Base-by-base conservation (phyloP, 1,140 invertebrate species). In the Platorchestia sp. region DNA sequence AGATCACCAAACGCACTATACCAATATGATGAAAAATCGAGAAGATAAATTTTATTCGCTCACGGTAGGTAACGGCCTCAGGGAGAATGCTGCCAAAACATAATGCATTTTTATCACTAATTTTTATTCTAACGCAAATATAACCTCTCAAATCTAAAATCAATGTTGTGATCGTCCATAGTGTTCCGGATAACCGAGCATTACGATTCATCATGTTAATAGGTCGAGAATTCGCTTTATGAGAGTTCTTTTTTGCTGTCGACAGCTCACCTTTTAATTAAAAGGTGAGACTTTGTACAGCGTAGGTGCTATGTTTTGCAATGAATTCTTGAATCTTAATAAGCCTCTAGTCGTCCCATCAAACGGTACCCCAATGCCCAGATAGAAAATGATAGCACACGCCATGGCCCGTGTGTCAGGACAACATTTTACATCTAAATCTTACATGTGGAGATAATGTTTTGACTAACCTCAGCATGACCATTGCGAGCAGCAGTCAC, bases 401-500 rank as follows among this genome's bases (percentile, higher is more conserved):
- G 36, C 36, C 36, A 14, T 86, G 36, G 86, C 5, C 7, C 36
- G 14, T 36, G 36, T 75, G 14, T 16, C 14, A 75, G 53, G 36
- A 75, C 14, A 16, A 75, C 36, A 16, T 36, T 75, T 75, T 75
- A 36, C 53, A 75, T 75, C 53, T 16, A 75, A 75, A 75, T 36
- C 14, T 16, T 75, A 16, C 14, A 14, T 75, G 36, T 14, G 86
- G 86, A 86, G 6, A 40, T 7, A 86, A 3, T 14, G 10, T 42
- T 10, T 89, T 89, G n/a, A 42, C 87, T 96, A 95, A 96, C 96
- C 95, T 96, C 95, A 27, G 89, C 98, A 97, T 99, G 98, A 14
- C 99, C 99, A 96, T 98, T 98, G 43, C 98, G 98, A 0, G 99
- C 98, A 0, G 99, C 99, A 0, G 98, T 98, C 10, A 99, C 98